phyloP scores from a whole-genome alignment of 2,888 invertebrate species.

The Spisula solida region DNA sequence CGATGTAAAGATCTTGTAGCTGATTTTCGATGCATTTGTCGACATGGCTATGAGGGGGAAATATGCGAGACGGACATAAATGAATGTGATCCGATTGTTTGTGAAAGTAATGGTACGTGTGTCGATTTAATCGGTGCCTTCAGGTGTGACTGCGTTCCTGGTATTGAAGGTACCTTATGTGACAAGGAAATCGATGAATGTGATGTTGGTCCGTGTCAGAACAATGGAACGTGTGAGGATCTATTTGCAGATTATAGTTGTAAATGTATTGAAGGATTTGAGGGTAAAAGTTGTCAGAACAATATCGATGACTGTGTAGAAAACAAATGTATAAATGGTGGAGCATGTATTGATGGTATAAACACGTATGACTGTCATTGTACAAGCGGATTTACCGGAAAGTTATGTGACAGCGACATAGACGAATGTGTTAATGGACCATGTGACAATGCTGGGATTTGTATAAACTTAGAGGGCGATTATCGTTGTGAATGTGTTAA shows the following conservation, averaged over 20 bases:
- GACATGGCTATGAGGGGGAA: conserved; percentile 44
- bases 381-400: conserved; percentile 54
- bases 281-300: conserved; percentile 52
- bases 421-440: conserved; percentile 60
- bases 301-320: conserved; percentile 30
- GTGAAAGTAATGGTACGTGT: conserved; percentile 51
- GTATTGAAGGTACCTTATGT: conserved; percentile 64
- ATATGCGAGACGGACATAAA: conserved; percentile 46
- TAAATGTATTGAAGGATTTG: conserved; percentile 59
- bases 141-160: conserved; percentile 53
- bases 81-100: conserved; percentile 34
- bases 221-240: conserved; percentile 62
- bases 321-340: conserved; percentile 58
- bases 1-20: background rate
- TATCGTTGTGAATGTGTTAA: conserved; percentile 63
- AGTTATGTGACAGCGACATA: conserved; percentile 52
- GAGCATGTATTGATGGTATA: conserved; percentile 48
- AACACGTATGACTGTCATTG: conserved; percentile 54
- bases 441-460: conserved; percentile 55
- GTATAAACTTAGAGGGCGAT: conserved; percentile 49
- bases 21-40: conserved; percentile 54
- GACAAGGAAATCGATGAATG: conserved; percentile 70
- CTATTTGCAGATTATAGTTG: conserved; percentile 61
- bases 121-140: conserved; percentile 39
- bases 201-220: conserved; percentile 53